Base-by-base conservation (phyloP, 2,113 vertebrate species). In the Carassius carassius region DNA sequence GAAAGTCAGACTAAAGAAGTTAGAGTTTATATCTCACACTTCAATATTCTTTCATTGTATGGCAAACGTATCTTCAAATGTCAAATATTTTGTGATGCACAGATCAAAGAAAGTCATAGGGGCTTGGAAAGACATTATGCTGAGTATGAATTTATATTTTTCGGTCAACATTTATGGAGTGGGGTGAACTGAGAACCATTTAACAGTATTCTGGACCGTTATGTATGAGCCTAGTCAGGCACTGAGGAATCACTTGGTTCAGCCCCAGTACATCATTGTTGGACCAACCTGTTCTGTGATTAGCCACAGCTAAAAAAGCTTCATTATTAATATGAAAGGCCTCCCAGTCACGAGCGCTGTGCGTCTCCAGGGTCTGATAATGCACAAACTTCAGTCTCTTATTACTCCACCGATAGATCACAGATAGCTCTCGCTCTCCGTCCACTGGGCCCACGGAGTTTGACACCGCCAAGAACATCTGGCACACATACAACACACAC, bases 321-420 rank as follows among this genome's bases (percentile, higher is more conserved):
- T 97, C 96, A 81, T 93, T 94, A 3, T 94, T 90, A 79, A 99
- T 96, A 85, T 88, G 87, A 83, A 99, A 99, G 44, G 98, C 96
- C 89, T 99, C 97, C 97, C 97, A 98, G 94, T 99, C 97, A 3
- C 97, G 93, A 25, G 97, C 97, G 0, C 96, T 95, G 93, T 97
- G 94, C 0, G 97, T 99, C 90, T 87, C 84, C 83, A 99, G 92
- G 54, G 94, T 92, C 94, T 99, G 97, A 92, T 97, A 95, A 0
- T 23, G 79, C 41, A 95, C 25, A 91, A 99, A 99, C 69, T 92
- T 94, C 60, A 94, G 94, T 54, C 94, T 96, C 85, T 92, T 94
- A 84, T 78, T 94, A 91, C 94, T 98, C 98, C 98, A 99, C 84
- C 96, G 97, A 94, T 97, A 99, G 78, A 99, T 97, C 1, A 97